phyloP scores from a whole-genome alignment of 2,113 vertebrate genomes.

The Gorsachius goisagi region DNA sequence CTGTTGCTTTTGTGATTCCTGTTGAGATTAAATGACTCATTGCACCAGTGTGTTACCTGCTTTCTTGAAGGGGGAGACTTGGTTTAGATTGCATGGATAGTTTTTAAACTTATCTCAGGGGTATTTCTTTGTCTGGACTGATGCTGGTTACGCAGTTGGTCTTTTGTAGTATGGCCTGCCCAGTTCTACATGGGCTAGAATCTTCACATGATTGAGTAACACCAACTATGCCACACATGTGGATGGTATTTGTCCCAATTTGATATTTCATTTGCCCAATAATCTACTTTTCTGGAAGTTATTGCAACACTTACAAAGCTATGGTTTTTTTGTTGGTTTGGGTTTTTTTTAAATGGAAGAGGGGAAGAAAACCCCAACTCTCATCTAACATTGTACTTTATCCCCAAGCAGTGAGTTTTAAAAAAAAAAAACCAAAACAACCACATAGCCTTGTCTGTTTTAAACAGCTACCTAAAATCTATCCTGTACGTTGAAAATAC shows the following conservation, averaged over 20 bases:
- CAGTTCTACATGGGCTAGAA: not conserved
- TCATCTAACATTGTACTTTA: not conserved
- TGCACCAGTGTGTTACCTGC: not conserved
- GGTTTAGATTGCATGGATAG: not conserved
- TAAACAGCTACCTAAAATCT: not conserved
- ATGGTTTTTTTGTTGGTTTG: no score
- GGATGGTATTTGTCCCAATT: not conserved
- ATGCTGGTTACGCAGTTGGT: not conserved
- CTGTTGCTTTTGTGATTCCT: not conserved
- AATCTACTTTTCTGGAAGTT: not conserved
- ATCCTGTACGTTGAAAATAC: not conserved
- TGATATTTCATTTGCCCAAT: not conserved
- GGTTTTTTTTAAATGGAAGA: not conserved
- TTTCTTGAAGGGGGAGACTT: not conserved
- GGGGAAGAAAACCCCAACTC: not conserved
- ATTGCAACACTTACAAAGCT: not conserved
- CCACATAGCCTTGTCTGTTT: not conserved
- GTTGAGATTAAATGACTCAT: not conserved
- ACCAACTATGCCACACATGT: not conserved
- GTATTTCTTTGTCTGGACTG: not conserved
- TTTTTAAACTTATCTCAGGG: not conserved
- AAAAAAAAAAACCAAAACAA: not conserved
- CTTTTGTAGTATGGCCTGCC: not conserved
- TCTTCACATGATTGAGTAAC: not conserved
- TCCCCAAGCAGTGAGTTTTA: not conserved